phyloP scores from a whole-genome alignment of 2,888 invertebrate species.

The Choreutis nemorana region DNA sequence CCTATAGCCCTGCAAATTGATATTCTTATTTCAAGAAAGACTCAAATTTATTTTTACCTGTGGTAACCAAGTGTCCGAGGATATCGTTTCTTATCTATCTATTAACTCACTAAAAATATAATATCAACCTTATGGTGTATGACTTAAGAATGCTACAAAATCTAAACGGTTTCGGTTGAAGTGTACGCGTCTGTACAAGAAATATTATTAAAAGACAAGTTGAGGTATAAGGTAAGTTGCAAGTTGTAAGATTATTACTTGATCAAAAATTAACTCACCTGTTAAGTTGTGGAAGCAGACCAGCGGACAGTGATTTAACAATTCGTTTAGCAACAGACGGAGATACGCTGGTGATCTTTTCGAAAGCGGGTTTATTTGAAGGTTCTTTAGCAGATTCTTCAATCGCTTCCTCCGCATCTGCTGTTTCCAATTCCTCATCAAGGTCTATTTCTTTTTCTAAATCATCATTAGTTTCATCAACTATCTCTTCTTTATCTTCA shows the following conservation, averaged over 20 bases:
- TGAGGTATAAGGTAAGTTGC: too few relatives aligned
- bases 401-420: constrained; percentile 40
- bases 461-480: constrained; percentile 18
- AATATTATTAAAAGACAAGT: too few relatives aligned
- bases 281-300: constrained; percentile 83
- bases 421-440: constrained; percentile 20
- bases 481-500: constrained; percentile 14
- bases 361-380: constrained; percentile 36
- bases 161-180: too few relatives aligned
- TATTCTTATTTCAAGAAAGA: not conserved
- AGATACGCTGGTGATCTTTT: constrained; percentile 65
- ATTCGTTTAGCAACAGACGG: constrained; percentile 80
- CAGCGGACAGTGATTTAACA: constrained; percentile 72
- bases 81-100: too few relatives aligned
- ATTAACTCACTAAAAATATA: too few relatives aligned
- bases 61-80: too few relatives aligned
- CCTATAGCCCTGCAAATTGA: constrained; percentile 39
- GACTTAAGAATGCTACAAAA: too few relatives aligned
- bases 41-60: too few relatives aligned
- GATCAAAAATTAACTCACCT: too few relatives aligned
- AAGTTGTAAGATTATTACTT: too few relatives aligned
- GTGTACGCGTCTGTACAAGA: too few relatives aligned
- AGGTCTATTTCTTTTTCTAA: constrained; percentile 16
- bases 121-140: too few relatives aligned
- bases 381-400: constrained; percentile 37